Evolutionary conservation across 2,113 vertebrate genomes (phyloP), one percentile per base, ranked within the genome.

Genomic region (Argyrosomus japonicus): DNA sequence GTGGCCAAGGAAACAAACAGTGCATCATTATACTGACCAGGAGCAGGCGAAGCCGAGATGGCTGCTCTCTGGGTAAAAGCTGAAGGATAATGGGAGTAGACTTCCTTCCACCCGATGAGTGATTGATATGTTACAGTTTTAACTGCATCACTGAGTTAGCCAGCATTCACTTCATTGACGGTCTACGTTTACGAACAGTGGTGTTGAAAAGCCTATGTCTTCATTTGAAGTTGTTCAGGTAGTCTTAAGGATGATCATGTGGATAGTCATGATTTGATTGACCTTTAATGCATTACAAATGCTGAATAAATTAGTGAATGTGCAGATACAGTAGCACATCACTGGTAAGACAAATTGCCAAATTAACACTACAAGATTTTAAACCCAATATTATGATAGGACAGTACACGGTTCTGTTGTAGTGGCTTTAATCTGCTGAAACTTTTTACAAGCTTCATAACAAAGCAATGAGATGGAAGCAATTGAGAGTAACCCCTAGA

Each of bases 21-120:
- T 93, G 87, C 87, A 90, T 90, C 62, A 73, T 86, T 76, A 94
- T 94, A 94, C 94, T 94, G 94, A 94, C 94, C 94, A 93, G 92
- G 93, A 94, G 93, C 93, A 93, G 93, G 83, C 40, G 91, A 90
- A 83, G 91, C 89, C 87, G 86, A 90, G 91, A 89, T 80, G 87
- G 93, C 93, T 93, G 93, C 93, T 94, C 93, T 91, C 93, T 94
- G 93, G 91, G 85, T 61, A 91, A 92, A 93, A 92, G 91, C 77
- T 82, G 92, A 90, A 83, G 93, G 87, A 91, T 88, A 90, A 92
- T 77, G 85, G 89, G 86, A 93, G 90, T 73, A 87, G 92, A 94
- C 86, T 90, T 93, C 90, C 89, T 92, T 93, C 92, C 92, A 89
- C 88, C 87, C 82, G 92, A 85, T 83, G 90, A 91, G 72, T 78